Conservation (phyloP, 2,888 invertebrate species). For the Nomada fabriciana region DNA sequence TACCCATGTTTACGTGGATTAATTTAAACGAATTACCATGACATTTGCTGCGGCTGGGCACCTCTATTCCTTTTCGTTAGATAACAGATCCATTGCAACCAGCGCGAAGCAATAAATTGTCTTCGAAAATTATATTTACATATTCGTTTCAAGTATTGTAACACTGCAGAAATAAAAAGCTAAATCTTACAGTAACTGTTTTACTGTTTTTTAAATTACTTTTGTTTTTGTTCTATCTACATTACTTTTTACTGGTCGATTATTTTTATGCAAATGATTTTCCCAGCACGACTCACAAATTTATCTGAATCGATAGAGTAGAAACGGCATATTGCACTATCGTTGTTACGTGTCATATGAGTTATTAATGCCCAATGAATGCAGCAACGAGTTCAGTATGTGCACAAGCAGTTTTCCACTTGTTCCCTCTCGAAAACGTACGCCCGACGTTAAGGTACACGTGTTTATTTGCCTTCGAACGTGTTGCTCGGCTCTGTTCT, state of each 20-base stretch:
- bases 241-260: too few relatives aligned
- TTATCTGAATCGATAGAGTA: too few relatives aligned
- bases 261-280: too few relatives aligned
- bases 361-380: neutral
- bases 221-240: too few relatives aligned
- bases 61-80: slow-evolving; percentile 55
- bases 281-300: too few relatives aligned
- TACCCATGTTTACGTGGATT: slow-evolving; percentile 47
- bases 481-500: slow-evolving; percentile 2
- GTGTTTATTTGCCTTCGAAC: slow-evolving; percentile 27
- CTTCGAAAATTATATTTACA: neutral
- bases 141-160: too few relatives aligned
- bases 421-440: slow-evolving; percentile 9
- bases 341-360: neutral
- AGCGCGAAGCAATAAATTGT: neutral
- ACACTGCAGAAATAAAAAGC: too few relatives aligned
- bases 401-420: neutral
- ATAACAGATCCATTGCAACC: neutral
- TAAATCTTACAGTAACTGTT: too few relatives aligned
- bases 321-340: neutral
- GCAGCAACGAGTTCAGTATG: neutral
- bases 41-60: slow-evolving; percentile 56
- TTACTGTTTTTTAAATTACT: too few relatives aligned
- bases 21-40: slow-evolving; percentile 64
- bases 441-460: slow-evolving; percentile 4